Evolutionary conservation across 1,140 invertebrate genomes (phyloP), one percentile per base, ranked within the genome.

Genomic region (Maniola jurtina): DNA sequence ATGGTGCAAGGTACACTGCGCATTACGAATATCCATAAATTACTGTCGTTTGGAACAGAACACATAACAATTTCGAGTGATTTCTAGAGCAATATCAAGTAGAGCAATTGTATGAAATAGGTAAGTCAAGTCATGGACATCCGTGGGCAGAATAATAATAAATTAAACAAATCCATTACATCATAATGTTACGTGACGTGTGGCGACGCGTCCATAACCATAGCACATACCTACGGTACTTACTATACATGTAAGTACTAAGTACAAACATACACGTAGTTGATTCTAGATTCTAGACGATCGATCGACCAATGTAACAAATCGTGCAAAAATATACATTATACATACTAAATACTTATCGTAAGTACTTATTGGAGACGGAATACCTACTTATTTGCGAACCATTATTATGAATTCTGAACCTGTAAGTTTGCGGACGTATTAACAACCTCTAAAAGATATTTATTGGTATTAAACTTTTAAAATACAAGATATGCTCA

Each of bases 81-180:
- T 48, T 48, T 48, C 45, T 48, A 48, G 45, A 48, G 45, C 15
- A 52, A 52, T 10, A 9, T 52, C 2, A 25, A 25, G 48, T 11
- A 11, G 40, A 38, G 15, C 13, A 7, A 52, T n/a, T n/a, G 11
- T 62, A 35, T 25, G 35, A 58, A 54, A 14, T 42, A 40, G 54
- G 14, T 55, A 55, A 10, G 11, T 16, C 14, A 1, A 52, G 34
- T 36, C n/a, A 25, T 42, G n/a, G 34, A 40, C 6, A 48, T n/a
- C 0, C 38, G 65, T 61, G 65, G 48, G 59, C 33, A 15, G 65
- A 66, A 60, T 59, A 60, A 52, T 15, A 60, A 59, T 35, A 59
- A 59, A n/a, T 13, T 34, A 55, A 34, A 59, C 33, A 33, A 25
- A 50, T 58, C 63, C 54, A 42, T 50, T 58, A 64, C 63, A 54